Percentiles rank a stretch among this genome's conserved stretches.
phyloP scores from a whole-genome alignment of 2,113 vertebrate species.

The Martes martes region DNA sequence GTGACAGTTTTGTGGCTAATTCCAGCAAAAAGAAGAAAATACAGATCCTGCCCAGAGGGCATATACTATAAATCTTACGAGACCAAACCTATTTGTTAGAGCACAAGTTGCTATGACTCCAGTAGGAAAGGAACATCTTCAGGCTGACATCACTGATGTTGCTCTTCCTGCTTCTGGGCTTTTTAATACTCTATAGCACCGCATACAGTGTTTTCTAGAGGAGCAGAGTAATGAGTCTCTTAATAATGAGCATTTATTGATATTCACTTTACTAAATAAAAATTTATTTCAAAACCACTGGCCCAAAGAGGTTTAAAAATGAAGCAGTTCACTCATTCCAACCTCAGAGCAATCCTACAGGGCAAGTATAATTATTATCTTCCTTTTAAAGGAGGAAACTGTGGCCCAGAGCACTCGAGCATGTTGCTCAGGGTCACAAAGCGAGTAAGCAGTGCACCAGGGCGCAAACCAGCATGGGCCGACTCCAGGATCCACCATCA shows the following conservation, averaged over 20 bases:
- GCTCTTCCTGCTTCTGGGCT: not conserved
- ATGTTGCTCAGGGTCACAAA: not conserved
- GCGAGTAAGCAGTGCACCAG: not conserved
- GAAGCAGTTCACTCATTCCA: not conserved
- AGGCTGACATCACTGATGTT: not conserved
- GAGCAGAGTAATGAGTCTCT: not conserved
- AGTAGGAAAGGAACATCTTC: not conserved
- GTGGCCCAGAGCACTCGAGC: not conserved
- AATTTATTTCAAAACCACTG: not conserved
- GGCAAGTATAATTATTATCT: not conserved
- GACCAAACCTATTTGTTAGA: not conserved
- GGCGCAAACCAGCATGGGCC: not conserved
- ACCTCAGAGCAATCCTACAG: not conserved
- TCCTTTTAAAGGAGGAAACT: not conserved
- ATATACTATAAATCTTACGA: not conserved
- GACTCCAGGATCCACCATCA: not conserved
- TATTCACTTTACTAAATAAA: slow-evolving; percentile 17
- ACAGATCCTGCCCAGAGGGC: not conserved
- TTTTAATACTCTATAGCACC: not conserved
- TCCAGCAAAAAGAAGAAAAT: slow-evolving; percentile 21
- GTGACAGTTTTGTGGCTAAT: not conserved
- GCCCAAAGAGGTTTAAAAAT: not conserved
- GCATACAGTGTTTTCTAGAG: not conserved
- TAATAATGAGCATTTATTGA: not conserved
- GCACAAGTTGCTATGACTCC: not conserved